A percentile compares a stretch with the other conserved stretches of the same genome.
These are phyloP conservation scores for Trigoniulus corallinus DNA, from an alignment of 1,140 invertebrate genomes.

Conservation along the genomic window DNA sequence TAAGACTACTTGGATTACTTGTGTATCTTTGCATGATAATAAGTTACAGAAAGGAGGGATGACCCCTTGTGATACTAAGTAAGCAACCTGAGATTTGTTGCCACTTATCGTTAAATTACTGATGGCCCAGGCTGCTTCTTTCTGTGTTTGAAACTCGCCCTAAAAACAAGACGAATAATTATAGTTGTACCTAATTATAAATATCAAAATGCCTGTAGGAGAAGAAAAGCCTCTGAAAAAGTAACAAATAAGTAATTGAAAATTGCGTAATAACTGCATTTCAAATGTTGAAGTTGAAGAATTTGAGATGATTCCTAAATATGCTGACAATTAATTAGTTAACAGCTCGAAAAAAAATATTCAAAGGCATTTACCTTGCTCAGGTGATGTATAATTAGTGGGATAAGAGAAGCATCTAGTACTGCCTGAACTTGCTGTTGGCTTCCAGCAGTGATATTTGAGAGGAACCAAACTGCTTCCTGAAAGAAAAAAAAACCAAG, in stretches of 20 bases:
- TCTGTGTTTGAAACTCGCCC: slow-evolving; percentile 97
- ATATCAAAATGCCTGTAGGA: background rate
- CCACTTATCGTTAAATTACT: slow-evolving; percentile 97
- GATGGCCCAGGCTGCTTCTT: slow-evolving; percentile 98
- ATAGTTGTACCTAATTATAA: too few relatives aligned
- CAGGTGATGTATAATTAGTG: slow-evolving; percentile 85
- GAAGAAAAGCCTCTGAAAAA: background rate
- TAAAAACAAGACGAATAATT: slow-evolving; percentile 30
- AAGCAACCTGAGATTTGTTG: slow-evolving; percentile 66
- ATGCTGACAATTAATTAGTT: too few relatives aligned
- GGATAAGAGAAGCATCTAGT: slow-evolving; percentile 83
- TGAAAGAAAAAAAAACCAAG: slow-evolving; percentile 21
- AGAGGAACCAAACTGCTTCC: slow-evolving; percentile 98
- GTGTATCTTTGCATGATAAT: slow-evolving; percentile 72
- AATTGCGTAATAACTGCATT: too few relatives aligned
- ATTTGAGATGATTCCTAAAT: too few relatives aligned
- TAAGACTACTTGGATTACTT: slow-evolving; percentile 69
- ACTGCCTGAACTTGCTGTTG: slow-evolving; percentile 92
- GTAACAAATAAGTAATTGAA: background rate
- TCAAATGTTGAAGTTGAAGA: too few relatives aligned
- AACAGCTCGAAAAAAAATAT: too few relatives aligned
- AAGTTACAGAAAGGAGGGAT: slow-evolving; percentile 76
- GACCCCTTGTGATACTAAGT: slow-evolving; percentile 72
- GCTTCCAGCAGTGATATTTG: slow-evolving; percentile 97
- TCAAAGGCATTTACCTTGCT: slow-evolving; percentile 42